A percentile compares a stretch with the other conserved stretches of the same genome.
Evolutionary conservation across 2,113 vertebrate species (phyloP).

Genomic region (Barnardius zonarius): DNA sequence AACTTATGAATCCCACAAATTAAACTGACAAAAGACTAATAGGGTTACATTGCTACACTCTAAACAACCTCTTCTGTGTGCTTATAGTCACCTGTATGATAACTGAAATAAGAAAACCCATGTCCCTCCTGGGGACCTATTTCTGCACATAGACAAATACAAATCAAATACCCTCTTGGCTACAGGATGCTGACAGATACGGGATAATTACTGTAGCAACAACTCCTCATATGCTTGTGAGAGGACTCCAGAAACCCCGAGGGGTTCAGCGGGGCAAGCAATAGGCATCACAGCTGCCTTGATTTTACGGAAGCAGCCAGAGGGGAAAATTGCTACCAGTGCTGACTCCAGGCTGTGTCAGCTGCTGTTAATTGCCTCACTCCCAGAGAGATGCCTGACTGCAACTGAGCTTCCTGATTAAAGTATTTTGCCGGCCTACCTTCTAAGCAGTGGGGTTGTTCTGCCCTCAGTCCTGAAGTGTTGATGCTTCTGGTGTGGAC

Average conservation of each 20-base stretch:
- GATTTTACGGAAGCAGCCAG: background rate
- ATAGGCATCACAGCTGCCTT: background rate
- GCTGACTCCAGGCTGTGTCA: slow-evolving; percentile 7
- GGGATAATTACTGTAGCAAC: background rate
- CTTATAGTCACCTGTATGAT: background rate
- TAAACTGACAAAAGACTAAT: background rate
- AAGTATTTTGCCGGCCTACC: background rate
- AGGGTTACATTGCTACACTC: background rate
- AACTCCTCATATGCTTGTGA: background rate
- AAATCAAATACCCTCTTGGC: background rate
- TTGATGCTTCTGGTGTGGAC: background rate
- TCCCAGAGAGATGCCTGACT: background rate
- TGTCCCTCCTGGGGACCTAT: background rate
- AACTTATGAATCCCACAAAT: background rate
- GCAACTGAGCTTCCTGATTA: background rate
- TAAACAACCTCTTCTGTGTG: background rate
- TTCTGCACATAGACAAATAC: background rate
- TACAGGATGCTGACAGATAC: background rate
- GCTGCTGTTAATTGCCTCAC: background rate
- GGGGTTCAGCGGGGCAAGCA: background rate
- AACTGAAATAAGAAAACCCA: background rate
- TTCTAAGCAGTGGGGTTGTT: background rate
- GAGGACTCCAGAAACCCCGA: background rate
- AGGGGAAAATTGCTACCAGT: background rate
- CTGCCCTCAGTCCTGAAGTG: background rate